Evolutionary conservation across 2,113 vertebrate genomes (phyloP).

Genomic region (Rhinoderma darwinii): DNA sequence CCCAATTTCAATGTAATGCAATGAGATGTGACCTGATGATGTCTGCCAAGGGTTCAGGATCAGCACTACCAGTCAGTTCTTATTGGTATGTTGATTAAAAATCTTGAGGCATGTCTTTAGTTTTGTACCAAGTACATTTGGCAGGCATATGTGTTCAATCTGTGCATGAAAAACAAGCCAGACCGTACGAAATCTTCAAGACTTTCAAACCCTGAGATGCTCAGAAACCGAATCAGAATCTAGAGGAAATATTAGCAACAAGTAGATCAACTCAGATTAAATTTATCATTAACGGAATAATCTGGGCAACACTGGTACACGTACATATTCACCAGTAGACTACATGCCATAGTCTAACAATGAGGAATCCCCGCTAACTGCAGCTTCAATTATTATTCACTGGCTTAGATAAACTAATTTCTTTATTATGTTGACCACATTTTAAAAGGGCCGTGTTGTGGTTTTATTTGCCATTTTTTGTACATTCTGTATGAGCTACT

Average conservation of each 20-base stretch:
- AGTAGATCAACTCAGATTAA: background rate
- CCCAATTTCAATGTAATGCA: background rate
- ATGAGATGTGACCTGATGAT: background rate
- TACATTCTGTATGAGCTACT: no score
- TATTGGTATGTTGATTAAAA: background rate
- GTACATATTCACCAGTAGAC: no score
- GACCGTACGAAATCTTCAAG: background rate
- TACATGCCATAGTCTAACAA: no score
- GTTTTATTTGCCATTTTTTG: no score
- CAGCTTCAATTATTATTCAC: no score
- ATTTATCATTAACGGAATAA: no score
- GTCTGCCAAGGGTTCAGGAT: background rate
- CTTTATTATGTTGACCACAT: no score
- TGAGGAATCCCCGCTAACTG: no score
- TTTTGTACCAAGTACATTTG: background rate
- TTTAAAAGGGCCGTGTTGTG: no score
- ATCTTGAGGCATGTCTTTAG: background rate
- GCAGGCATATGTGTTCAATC: background rate
- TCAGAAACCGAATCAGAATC: background rate
- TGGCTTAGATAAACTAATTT: no score
- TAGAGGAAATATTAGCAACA: background rate
- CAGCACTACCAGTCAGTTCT: background rate
- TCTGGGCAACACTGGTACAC: no score
- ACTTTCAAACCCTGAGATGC: background rate
- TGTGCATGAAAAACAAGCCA: background rate